Evolutionary conservation across 2,888 invertebrate genomes (phyloP), one percentile per base, ranked within the genome.

Genomic region (Drosophila anomalata): DNA sequence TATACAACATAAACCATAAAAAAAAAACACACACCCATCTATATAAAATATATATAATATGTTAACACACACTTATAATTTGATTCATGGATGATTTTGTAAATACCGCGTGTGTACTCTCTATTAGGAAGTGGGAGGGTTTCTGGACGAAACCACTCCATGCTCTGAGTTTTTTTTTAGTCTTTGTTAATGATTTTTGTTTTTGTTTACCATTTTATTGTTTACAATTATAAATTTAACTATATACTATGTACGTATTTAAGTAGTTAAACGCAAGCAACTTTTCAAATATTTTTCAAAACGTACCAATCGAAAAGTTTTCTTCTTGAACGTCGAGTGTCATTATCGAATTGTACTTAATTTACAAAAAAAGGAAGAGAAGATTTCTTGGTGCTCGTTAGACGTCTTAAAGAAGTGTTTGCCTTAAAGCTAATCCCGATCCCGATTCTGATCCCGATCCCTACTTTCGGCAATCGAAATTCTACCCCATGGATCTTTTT

Each of bases 61-160:
- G 22, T 44, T 41, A 57, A 41, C 29, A 44, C 50, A 47, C 48
- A 63, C 46, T 61, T 46, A 47, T 48, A 46, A n/a, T 42, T 36
- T 41, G 42, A 66, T 42, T 48, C 48, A 52, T 41, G 11, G 41
- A 51, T 68, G 56, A 68, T 77, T 63, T 73, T 79, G 79, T 79
- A 79, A 79, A 79, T 79, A 79, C 51, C 68, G 61, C 61, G 72
- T 61, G 66, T 75, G 60, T 70, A 75, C 70, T 75, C 60, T 76
- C 56, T 51, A 51, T 67, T 57, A 52, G 67, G 59, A 65, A 55
- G 55, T 62, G 73, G 66, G 62, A 73, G 60, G 57, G 68, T 44
- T 41, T 58, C 54, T 59, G 17, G 59, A 53, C 12, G 33, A 57
- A 48, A 51, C 60, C 47, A 52, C 57, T 24, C 59, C 52, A n/a